Conservation (phyloP, 2,113 vertebrate species). For the Micronisus gabar region DNA sequence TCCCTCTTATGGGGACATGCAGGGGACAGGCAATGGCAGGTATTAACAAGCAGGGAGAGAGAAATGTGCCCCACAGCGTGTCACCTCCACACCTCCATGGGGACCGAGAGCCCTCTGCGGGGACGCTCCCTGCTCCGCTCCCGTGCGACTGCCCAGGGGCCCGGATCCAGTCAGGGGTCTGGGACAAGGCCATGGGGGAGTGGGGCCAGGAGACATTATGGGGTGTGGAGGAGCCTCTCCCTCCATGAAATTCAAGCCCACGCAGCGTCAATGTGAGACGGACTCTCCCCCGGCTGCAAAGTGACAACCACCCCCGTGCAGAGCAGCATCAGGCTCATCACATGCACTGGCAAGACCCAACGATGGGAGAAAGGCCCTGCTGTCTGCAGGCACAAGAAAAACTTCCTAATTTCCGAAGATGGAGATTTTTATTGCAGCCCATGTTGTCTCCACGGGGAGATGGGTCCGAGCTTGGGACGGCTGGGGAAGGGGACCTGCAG, state of each 20-base stretch:
- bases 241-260: not conserved
- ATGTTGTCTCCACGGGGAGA: fast-evolving
- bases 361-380: too few relatives aligned
- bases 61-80: fast-evolving
- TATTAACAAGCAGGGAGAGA: not conserved
- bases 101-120: not conserved
- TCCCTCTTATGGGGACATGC: fast-evolving
- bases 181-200: not conserved
- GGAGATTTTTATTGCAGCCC: not conserved
- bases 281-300: fast-evolving
- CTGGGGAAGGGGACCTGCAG: not conserved
- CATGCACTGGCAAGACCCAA: not conserved
- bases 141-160: fast-evolving
- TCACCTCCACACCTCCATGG: not conserved
- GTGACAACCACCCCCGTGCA: not conserved
- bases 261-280: fast-evolving
- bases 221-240: not conserved
- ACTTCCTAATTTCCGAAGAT: not conserved
- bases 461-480: not conserved
- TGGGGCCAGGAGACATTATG: not conserved
- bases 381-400: not conserved
- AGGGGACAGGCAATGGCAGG: not conserved
- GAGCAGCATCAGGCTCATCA: not conserved
- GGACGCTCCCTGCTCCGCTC: not conserved
- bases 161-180: fast-evolving